A percentile compares a stretch with the other conserved stretches of the same genome.
These are phyloP conservation scores for Gyps fulvus DNA, from an alignment of 2,113 vertebrate species.

Conservation along the genomic window DNA sequence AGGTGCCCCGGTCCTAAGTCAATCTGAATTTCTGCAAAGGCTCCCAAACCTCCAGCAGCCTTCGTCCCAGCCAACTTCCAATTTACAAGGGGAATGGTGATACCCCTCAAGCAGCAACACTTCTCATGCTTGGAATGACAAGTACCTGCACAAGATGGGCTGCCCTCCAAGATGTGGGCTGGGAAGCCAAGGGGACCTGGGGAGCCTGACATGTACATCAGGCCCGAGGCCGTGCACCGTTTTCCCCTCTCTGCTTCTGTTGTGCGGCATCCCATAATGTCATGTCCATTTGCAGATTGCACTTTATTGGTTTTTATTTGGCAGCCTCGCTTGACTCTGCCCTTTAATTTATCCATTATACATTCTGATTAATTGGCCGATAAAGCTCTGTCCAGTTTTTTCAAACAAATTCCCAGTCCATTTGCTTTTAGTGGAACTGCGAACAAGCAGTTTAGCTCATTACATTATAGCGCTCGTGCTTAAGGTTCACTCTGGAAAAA, in stretches of 20 bases:
- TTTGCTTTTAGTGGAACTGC: constrained; percentile 56
- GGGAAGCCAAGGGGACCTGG: neutral
- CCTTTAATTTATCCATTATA: constrained; percentile 69
- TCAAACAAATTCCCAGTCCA: constrained; percentile 63
- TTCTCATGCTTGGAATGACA: no score
- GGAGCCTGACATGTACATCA: neutral
- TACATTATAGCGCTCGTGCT: neutral
- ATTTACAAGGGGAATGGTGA: neutral
- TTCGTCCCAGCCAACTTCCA: neutral
- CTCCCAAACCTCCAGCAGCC: neutral
- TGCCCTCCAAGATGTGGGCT: neutral
- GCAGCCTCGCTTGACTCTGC: constrained; percentile 51
- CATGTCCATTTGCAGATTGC: constrained; percentile 49
- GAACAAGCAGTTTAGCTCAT: constrained; percentile 39
- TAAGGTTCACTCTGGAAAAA: neutral
- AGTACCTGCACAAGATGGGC: neutral
- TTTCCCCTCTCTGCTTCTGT: neutral
- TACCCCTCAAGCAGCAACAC: neutral
- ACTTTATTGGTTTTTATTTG: constrained; percentile 63
- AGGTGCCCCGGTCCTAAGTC: neutral
- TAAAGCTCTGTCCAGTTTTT: constrained; percentile 60
- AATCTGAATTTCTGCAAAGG: neutral
- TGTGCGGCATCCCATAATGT: constrained; percentile 27
- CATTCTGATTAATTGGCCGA: constrained; percentile 67
- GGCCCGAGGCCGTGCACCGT: accelerated